phyloP scores from a whole-genome alignment of 30 jellyfish, hydroid and myxozoan species.

The Turritopsis rubra region DNA sequence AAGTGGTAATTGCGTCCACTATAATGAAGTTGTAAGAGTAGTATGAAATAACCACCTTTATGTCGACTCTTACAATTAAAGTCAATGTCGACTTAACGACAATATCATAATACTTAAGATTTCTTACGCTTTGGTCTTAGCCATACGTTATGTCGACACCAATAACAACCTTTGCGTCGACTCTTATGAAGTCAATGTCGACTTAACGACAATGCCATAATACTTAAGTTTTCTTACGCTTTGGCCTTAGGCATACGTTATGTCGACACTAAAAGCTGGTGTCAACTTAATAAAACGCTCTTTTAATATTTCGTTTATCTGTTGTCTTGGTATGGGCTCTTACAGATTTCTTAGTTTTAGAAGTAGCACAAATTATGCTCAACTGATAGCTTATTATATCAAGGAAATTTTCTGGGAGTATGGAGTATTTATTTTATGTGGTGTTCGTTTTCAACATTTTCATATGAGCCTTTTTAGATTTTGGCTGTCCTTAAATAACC shows the following conservation, averaged over 20 bases:
- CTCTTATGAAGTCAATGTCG: neutral
- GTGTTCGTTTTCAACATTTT: neutral
- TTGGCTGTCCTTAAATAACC: neutral
- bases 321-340: neutral
- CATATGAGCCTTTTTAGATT: neutral
- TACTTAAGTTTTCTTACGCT: no score
- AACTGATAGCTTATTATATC: neutral
- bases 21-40: neutral
- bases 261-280: no score
- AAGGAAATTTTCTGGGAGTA: neutral
- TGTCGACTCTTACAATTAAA: neutral
- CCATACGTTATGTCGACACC: neutral
- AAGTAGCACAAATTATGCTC: neutral
- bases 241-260: no score
- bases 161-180: no score
- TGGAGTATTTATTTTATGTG: neutral
- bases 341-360: neutral
- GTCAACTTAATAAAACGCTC: neutral
- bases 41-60: neutral
- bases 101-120: neutral
- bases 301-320: neutral
- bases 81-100: neutral
- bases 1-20: neutral
- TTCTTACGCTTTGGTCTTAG: neutral
- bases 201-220: neutral